These are phyloP conservation scores for Anas acuta DNA, from an alignment of 2,797 vertebrate genomes.

Conservation along the genomic window DNA sequence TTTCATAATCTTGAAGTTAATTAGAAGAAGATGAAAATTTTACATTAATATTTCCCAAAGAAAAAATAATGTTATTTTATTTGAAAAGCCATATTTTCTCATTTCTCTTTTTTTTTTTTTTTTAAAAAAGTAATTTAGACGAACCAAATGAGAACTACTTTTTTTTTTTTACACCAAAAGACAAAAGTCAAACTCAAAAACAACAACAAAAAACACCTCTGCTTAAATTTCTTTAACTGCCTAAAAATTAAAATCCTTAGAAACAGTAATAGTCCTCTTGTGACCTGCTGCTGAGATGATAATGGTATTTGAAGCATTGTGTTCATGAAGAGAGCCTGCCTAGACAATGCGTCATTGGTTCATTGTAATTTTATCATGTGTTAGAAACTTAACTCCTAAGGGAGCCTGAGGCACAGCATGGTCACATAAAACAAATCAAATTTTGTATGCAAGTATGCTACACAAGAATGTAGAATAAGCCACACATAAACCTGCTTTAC, in stretches of 20 bases:
- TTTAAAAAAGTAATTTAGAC: neutral
- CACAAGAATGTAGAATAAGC: neutral
- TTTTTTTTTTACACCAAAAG: neutral
- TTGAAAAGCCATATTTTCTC: neutral
- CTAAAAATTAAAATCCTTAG: neutral
- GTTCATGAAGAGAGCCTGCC: neutral
- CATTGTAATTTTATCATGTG: neutral
- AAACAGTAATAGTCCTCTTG: neutral
- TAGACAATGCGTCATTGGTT: neutral
- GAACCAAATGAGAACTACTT: neutral
- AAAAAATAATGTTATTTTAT: neutral
- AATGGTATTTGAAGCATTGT: constrained; percentile 16
- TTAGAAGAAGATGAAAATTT: neutral
- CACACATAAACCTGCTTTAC: neutral
- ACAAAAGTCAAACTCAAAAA: neutral
- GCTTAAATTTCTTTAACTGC: neutral
- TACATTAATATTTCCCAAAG: neutral
- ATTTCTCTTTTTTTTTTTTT: neutral
- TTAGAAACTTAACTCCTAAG: neutral
- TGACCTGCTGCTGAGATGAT: constrained; percentile 12
- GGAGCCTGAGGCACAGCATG: neutral
- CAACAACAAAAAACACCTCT: neutral
- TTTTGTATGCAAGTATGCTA: neutral
- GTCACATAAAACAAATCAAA: neutral
- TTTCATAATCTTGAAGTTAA: neutral